Evolutionary conservation across 2,797 vertebrate genomes (phyloP), one percentile per base, ranked within the genome.

Genomic region (Synanceia verrucosa): DNA sequence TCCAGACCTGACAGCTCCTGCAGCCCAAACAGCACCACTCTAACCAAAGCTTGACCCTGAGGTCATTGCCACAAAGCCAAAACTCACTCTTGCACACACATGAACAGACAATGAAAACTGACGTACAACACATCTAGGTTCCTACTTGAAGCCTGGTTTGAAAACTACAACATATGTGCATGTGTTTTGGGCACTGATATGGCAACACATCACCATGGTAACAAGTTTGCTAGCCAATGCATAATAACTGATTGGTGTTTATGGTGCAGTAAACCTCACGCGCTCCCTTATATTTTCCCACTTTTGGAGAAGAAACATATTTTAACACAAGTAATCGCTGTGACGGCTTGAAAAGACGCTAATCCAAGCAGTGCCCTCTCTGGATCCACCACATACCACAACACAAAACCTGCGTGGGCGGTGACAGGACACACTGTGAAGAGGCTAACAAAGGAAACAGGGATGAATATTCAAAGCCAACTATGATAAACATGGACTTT

Each of bases 201-300:
- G 28, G 73, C 78, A 76, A 72, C 61, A 62, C 28, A 53, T 91
- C 74, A 78, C 92, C 88, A 92, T 92, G 83, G 90, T 53, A 91
- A 93, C 90, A 78, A 81, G 63, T 82, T 82, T 39, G 41, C 65
- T 69, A 86, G 83, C 73, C 84, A 79, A 76, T 81, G 83, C 70
- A 64, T 78, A 83, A 75, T 78, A 81, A 74, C 66, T 86, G 66
- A 89, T 77, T 85, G 82, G 60, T 69, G 62, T 83, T 86, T 66
- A 70, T 59, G 37, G 62, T 68, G 71, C 55, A 1, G 63, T 51
- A 72, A 79, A 78, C 81, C 82, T 77, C 59, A 50, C 43, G 44
- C 36, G n/a, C 62, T 47, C 47, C 73, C 44, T 41, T 79, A 78
- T 76, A 62, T 73, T 41, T 68, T n/a, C 63, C 48, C 39, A 63